phyloP scores from a whole-genome alignment of 1,140 invertebrate species.

The Trichonephila inaurata region DNA sequence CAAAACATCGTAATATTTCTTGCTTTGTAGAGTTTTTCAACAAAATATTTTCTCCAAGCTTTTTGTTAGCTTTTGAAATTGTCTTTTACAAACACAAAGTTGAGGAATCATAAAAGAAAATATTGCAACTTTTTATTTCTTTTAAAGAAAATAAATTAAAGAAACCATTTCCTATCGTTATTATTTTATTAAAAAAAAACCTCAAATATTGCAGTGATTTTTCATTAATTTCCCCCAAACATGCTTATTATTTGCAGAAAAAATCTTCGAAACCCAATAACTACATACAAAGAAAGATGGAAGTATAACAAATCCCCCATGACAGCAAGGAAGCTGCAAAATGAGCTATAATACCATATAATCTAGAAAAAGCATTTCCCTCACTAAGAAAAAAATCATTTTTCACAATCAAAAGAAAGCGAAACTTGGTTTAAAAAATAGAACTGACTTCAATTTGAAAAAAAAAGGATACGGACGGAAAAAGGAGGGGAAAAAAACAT shows the following conservation, averaged over 20 bases:
- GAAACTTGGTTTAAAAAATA: not conserved
- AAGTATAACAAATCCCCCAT: not conserved
- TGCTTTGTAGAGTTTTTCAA: no score
- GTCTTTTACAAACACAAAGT: no score
- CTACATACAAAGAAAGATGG: not conserved
- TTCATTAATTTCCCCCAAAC: not conserved
- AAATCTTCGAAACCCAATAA: not conserved
- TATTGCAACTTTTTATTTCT: no score
- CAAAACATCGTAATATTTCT: no score
- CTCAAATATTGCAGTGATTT: not conserved
- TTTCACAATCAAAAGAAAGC: not conserved
- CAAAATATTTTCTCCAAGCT: no score
- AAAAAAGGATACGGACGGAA: not conserved
- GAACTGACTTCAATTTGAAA: not conserved
- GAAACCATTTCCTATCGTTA: not conserved
- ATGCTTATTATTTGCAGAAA: not conserved
- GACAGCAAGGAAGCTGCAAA: not conserved
- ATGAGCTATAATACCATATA: not conserved
- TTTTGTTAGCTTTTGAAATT: no score
- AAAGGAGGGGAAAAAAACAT: no score
- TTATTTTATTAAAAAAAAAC: not conserved
- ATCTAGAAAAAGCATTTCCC: not conserved
- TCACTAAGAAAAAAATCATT: not conserved
- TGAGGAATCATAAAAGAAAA: no score
- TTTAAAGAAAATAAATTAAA: no score